A percentile compares a stretch with the other conserved stretches of the same genome.
Evolutionary conservation across 2,888 invertebrate genomes (phyloP).

Genomic region (Trissonchulus latispiculum): DNA sequence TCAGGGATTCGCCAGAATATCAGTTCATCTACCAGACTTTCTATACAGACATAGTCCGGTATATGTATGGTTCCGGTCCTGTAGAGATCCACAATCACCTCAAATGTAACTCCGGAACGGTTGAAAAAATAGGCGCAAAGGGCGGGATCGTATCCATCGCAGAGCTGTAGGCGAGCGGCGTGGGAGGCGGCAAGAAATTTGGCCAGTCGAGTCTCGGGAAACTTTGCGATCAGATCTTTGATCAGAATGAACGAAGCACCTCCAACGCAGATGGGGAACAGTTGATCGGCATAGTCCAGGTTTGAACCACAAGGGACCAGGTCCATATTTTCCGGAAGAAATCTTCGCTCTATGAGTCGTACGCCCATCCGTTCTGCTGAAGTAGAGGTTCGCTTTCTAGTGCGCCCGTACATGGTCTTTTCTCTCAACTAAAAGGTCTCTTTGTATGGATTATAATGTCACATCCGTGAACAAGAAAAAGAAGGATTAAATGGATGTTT

Average conservation of each 20-base stretch:
- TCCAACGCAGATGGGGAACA: background rate
- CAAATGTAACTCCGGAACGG: slow-evolving; percentile 34
- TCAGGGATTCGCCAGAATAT: slow-evolving; percentile 42
- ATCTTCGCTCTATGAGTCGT: no score
- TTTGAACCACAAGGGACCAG: background rate
- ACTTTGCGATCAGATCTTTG: background rate
- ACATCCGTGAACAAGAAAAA: no score
- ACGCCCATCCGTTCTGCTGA: background rate
- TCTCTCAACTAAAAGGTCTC: no score
- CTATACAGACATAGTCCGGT: slow-evolving; percentile 47
- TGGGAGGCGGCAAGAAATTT: slow-evolving; percentile 22
- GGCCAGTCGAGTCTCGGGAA: background rate
- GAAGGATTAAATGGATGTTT: no score
- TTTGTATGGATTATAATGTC: no score
- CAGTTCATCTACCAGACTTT: slow-evolving; percentile 48
- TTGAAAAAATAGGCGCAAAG: slow-evolving; percentile 38
- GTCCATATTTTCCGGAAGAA: background rate
- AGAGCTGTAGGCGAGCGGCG: slow-evolving; percentile 23
- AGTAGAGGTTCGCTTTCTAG: background rate
- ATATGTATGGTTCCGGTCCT: slow-evolving; percentile 43
- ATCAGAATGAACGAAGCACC: background rate
- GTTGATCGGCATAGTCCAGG: background rate
- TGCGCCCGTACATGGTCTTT: background rate
- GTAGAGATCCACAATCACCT: slow-evolving; percentile 37
- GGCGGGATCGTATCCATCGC: slow-evolving; percentile 32